Evolutionary conservation across 2,113 vertebrate species (phyloP).

Genomic region (Paedocypris sp.): DNA sequence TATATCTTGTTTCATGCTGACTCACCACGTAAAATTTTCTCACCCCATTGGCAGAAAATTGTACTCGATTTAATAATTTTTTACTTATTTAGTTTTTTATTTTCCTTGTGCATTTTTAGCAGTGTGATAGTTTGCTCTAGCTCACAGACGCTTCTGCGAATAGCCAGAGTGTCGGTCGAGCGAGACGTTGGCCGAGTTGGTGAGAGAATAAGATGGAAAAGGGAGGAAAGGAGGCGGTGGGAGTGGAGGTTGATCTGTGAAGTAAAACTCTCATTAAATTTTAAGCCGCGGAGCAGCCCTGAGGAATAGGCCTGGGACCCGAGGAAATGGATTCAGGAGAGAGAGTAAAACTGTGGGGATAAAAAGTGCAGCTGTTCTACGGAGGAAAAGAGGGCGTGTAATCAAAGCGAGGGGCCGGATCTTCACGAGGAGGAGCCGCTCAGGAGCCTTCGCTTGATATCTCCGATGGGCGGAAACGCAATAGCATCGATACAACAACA

Average conservation of each 20-base stretch:
- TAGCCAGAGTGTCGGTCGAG: constrained; percentile 38
- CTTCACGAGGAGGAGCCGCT: constrained; percentile 33
- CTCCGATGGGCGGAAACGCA: no score
- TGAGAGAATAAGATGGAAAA: constrained; percentile 14
- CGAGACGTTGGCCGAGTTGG: constrained; percentile 39
- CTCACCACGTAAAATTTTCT: no score
- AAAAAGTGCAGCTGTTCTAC: constrained; percentile 40
- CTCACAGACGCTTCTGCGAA: constrained; percentile 32
- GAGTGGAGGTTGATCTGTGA: constrained; percentile 54
- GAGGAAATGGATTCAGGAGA: constrained; percentile 43
- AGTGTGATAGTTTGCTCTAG: constrained; percentile 9
- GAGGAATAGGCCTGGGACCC: constrained; percentile 46
- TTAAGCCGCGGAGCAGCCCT: constrained; percentile 57
- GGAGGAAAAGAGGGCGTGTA: constrained; percentile 24
- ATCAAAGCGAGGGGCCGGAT: constrained; percentile 16
- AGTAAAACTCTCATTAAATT: constrained; percentile 64
- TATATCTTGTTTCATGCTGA: no score
- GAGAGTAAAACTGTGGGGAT: constrained; percentile 48
- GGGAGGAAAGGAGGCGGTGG: constrained; percentile 35
- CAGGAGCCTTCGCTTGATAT: constrained; percentile 27
- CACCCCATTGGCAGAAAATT: no score
- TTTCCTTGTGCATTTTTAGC: no score
- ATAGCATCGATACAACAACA: no score
- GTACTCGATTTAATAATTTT: no score
- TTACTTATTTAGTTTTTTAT: no score